Evolutionary conservation across 1,140 invertebrate species (phyloP).

Genomic region (Vanessa atalanta): DNA sequence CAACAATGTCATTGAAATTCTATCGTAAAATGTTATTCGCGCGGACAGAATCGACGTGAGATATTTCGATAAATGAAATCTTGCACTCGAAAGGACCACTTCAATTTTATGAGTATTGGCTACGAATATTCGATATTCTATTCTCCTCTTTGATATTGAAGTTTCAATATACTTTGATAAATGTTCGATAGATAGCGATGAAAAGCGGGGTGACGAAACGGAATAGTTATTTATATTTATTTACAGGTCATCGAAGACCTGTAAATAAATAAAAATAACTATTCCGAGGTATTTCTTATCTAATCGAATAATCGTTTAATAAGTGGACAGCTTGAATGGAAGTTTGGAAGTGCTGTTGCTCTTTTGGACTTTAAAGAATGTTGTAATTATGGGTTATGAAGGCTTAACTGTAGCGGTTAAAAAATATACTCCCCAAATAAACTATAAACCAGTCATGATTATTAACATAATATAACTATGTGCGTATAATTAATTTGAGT

Average conservation of each 20-base stretch:
- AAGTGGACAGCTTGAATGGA: background rate
- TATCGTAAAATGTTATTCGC: conserved; percentile 13
- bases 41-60: conserved; percentile 5
- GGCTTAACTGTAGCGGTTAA: no score
- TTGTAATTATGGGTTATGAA: no score
- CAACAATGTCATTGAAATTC: conserved; percentile 26
- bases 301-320: background rate
- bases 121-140: conserved; percentile 13
- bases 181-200: background rate
- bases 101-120: conserved; percentile 11
- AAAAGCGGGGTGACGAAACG: background rate
- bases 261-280: no score
- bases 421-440: no score
- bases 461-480: no score
- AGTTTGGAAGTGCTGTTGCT: background rate
- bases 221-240: background rate
- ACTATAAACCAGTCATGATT: no score
- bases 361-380: background rate
- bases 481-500: no score
- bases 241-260: no score
- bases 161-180: conserved; percentile 3
- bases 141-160: conserved; percentile 4
- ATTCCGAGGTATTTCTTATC: background rate
- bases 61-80: conserved; percentile 15
- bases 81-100: conserved; percentile 9